These are phyloP conservation scores for Peromyscus maniculatus DNA, from an alignment of 2,113 vertebrate genomes.

Conservation along the genomic window DNA sequence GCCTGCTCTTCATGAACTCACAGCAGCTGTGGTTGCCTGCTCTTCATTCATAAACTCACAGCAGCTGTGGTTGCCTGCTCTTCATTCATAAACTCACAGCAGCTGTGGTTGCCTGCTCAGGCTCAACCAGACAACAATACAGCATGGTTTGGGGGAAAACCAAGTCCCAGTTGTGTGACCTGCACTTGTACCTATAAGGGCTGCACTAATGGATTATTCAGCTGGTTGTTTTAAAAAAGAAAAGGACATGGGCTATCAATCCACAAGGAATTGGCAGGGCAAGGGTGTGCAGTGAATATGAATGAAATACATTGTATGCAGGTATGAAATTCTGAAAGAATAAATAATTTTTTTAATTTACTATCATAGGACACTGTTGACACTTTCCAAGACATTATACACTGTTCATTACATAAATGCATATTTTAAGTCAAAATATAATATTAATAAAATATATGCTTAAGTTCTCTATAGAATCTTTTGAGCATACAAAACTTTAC, in stretches of 20 bases:
- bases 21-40: neutral
- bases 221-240: neutral
- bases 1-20: neutral
- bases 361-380: neutral
- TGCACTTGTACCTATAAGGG: too few species aligned
- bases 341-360: neutral
- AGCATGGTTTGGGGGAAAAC: neutral
- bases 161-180: neutral
- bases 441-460: constrained; percentile 19
- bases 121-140: neutral
- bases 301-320: neutral
- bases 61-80: neutral
- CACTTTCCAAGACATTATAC: constrained; percentile 40
- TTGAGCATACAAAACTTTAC: constrained; percentile 22
- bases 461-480: constrained; percentile 37
- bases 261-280: neutral
- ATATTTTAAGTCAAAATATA: constrained; percentile 33
- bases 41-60: neutral
- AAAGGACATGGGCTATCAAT: neutral
- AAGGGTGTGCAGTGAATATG: neutral
- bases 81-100: neutral
- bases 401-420: constrained; percentile 20
- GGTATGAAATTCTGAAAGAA: neutral
- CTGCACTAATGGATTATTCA: neutral
- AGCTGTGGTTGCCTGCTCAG: neutral